Base-by-base conservation (phyloP, 2,113 vertebrate species). In the Bubo bubo region DNA sequence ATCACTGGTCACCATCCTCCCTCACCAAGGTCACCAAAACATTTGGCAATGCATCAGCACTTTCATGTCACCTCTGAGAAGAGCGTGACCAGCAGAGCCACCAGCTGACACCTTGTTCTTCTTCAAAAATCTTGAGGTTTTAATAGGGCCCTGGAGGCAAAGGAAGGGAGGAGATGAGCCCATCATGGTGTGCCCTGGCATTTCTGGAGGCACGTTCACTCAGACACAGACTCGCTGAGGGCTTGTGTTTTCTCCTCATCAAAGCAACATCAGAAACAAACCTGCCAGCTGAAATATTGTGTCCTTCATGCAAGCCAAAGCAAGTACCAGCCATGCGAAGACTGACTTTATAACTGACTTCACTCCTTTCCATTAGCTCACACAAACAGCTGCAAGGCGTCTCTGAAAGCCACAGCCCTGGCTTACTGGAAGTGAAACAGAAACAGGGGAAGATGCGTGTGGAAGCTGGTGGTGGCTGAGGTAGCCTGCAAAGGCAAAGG, bases 141-240 rank as follows among this genome's bases (percentile, higher is more conserved):
- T 67, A 71, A 14, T 23, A 21, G 37, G 52, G 47, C 45, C 85
- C 66, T 79, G 62, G 35, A 79, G 76, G 66, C 66, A 90, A 72
- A 75, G 26, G 32, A 75, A 77, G 39, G 34, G 47, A 88, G 50
- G 10, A 47, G 41, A 27, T 26, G 53, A 73, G 43, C 56, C 50
- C 0, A 0, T 39, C 1, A 0, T 1, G 1, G 15, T 74, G 68
- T 74, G 76, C 30, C 30, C 63, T 75, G 73, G 55, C 26, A 41
- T 26, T 84, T 72, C 90, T 84, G 43, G 64, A 82, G 80, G 45
- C 34, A 68, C 1, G 1, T 35, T 94, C 12, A 27, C 45, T 50
- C 30, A 43, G 56, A 79, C 26, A 23, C 39, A 43, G 56, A 5
- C 23, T 34, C 2, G 4, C 59, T 80, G 63, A 80, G 58, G 39